phyloP scores from a whole-genome alignment of 2,888 invertebrate species.

The Entomobrya proxima region DNA sequence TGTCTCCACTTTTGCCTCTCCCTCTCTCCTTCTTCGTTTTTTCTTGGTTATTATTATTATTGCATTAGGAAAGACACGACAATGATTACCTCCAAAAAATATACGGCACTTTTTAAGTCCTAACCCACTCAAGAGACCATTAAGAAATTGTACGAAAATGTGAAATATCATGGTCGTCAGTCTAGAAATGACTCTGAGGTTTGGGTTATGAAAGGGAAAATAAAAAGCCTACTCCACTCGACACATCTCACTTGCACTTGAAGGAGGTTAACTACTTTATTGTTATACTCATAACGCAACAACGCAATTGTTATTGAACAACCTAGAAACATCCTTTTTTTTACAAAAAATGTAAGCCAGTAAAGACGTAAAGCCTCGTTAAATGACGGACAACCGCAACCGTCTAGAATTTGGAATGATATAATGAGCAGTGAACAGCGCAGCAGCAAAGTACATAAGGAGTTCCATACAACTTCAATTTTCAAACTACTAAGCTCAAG shows the following conservation, averaged over 20 bases:
- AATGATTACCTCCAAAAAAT: conserved; percentile 19
- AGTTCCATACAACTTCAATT: neutral
- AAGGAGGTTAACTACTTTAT: no score
- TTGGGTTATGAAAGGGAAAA: no score
- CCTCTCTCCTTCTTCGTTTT: neutral
- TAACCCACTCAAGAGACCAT: conserved; percentile 36
- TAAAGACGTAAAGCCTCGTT: neutral
- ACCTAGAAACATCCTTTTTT: neutral
- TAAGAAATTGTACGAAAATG: conserved; percentile 21
- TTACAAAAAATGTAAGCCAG: neutral
- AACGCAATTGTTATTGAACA: neutral
- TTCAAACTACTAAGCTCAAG: neutral
- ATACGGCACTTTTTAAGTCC: neutral
- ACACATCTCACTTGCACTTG: no score
- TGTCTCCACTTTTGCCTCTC: no score
- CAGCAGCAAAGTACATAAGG: neutral
- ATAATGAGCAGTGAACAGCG: no score
- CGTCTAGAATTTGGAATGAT: no score
- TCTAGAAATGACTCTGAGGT: neutral
- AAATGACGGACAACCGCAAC: neutral
- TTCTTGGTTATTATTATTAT: conserved; percentile 36
- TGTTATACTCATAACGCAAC: neutral
- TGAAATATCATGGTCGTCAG: conserved; percentile 4
- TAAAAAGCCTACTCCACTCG: no score
- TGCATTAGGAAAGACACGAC: conserved; percentile 32